Percentiles rank a stretch among this genome's conserved stretches.
Conservation (phyloP, 2,113 vertebrate species). For the Ceyx melanurus region DNA sequence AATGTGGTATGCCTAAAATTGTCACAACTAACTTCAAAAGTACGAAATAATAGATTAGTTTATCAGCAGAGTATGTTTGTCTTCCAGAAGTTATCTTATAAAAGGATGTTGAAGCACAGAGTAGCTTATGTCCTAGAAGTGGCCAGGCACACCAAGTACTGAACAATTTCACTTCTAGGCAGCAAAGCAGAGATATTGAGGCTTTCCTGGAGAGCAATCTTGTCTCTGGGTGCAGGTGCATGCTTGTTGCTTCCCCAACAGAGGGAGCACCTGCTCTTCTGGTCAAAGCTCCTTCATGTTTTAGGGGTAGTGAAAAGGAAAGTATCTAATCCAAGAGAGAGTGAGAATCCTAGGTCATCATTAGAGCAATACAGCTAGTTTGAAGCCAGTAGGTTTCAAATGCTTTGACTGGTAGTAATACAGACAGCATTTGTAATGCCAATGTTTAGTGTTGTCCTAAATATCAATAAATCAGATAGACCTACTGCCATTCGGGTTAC, state of each 20-base stretch:
- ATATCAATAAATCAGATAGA: neutral
- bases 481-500: neutral
- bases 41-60: neutral
- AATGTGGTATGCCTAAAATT: slow-evolving; percentile 39
- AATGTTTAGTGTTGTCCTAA: neutral
- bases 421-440: neutral
- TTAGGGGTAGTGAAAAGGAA: neutral
- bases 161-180: neutral
- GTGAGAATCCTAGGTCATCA: neutral
- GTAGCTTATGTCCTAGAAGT: neutral
- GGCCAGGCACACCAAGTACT: neutral
- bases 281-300: neutral
- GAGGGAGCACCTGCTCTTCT: slow-evolving; percentile 13
- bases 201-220: neutral
- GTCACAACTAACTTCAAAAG: slow-evolving; percentile 28
- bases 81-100: neutral
- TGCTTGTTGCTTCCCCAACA: neutral
- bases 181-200: neutral
- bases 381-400: neutral
- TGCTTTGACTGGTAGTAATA: neutral
- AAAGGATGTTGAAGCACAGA: neutral
- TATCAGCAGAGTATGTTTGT: neutral
- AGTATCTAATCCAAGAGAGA: neutral
- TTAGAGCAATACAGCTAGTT: neutral
- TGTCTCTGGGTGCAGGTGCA: neutral